Evolutionary conservation across 2,797 vertebrate species (phyloP).

Genomic region (Arctocebus calabarensis): DNA sequence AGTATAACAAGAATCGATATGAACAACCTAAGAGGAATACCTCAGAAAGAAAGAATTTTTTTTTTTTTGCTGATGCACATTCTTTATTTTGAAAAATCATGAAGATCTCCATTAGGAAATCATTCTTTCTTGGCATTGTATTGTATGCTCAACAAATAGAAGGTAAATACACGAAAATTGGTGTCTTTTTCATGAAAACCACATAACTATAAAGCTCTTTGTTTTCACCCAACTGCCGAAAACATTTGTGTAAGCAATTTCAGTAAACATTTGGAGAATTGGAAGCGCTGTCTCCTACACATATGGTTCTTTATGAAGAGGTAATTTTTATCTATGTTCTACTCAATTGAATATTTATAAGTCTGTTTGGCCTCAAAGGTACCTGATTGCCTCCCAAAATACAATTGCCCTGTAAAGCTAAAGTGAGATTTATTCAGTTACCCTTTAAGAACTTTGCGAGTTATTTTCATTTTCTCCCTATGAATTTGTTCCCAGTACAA

Average conservation of each 20-base stretch:
- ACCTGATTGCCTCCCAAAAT: constrained; percentile 55
- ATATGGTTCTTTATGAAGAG: constrained; percentile 81
- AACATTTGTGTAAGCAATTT: constrained; percentile 81
- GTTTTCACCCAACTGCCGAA: constrained; percentile 63
- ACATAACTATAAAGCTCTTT: constrained; percentile 68
- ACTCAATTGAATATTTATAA: constrained; percentile 82
- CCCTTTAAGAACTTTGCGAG: constrained; percentile 81
- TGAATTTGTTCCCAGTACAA: constrained; percentile 82
- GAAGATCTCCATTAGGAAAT: constrained; percentile 68
- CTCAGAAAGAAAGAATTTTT: constrained; percentile 69
- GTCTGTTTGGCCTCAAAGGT: constrained; percentile 79
- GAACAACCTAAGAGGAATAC: constrained; percentile 71
- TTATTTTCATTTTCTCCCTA: constrained; percentile 82
- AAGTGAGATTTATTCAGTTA: constrained; percentile 85
- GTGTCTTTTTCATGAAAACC: constrained; percentile 50
- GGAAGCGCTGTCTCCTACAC: constrained; percentile 76
- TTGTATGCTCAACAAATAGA: constrained; percentile 67
- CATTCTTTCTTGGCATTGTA: constrained; percentile 35
- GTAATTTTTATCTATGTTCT: constrained; percentile 83
- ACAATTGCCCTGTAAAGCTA: constrained; percentile 75
- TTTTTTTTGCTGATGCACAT: constrained; percentile 74
- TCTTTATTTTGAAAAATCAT: constrained; percentile 79
- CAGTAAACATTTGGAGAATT: constrained; percentile 78
- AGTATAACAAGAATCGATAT: constrained; percentile 63
- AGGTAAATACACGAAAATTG: constrained; percentile 71